Evolutionary conservation across 64 coral and sea anemone species (phyloP).

Genomic region (Pocillopora verrucosa): DNA sequence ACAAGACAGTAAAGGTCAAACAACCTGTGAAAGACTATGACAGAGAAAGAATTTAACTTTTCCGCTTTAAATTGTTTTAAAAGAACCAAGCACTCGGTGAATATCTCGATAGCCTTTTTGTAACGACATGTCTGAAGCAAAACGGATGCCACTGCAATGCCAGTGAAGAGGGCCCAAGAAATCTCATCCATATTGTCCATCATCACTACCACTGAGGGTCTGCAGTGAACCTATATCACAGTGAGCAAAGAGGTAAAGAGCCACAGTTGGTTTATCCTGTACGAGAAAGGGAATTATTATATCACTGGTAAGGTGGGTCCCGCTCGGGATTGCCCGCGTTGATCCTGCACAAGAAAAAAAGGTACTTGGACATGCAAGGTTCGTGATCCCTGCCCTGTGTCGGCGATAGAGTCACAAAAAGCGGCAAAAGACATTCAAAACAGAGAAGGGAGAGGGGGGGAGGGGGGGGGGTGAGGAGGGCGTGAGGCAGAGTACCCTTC

Average conservation of each 20-base stretch:
- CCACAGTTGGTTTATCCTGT: not conserved
- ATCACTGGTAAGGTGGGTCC: too few species aligned
- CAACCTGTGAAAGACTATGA: not conserved
- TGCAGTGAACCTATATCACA: not conserved
- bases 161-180: not conserved
- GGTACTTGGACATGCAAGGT: too few species aligned
- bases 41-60: not conserved
- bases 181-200: not conserved
- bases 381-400: too few species aligned
- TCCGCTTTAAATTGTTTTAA: not conserved
- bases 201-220: not conserved
- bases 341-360: too few species aligned
- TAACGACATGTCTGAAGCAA: not conserved
- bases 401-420: too few species aligned
- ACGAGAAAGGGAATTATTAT: too few species aligned
- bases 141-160: not conserved
- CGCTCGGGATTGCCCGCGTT: too few species aligned
- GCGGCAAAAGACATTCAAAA: too few species aligned
- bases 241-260: not conserved
- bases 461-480: too few species aligned
- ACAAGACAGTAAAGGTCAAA: not conserved
- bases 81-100: not conserved
- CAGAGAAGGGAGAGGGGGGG: too few species aligned
- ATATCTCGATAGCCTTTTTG: not conserved
- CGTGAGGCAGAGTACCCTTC: too few species aligned